Conservation (phyloP, 2,888 invertebrate species). For the Andrena chrysosceles region DNA sequence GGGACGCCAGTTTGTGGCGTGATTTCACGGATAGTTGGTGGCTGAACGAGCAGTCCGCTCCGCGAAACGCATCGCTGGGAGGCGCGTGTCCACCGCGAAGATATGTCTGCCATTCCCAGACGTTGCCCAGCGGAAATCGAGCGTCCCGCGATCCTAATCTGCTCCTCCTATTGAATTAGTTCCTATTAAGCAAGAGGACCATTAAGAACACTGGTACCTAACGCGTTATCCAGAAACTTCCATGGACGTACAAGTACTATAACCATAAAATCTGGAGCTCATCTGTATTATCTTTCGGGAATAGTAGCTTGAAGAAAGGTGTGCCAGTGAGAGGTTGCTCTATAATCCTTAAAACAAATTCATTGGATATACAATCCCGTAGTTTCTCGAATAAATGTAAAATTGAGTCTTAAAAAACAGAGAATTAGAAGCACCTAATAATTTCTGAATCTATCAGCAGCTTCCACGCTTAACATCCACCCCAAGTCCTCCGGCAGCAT, state of each 20-base stretch:
- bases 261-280: too few species aligned
- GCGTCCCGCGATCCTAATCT: background rate
- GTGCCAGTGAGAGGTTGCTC: too few species aligned
- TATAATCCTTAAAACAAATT: background rate
- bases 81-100: slow-evolving; percentile 44
- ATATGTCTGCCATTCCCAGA: slow-evolving; percentile 41
- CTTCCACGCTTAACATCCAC: background rate
- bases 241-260: background rate
- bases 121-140: slow-evolving; percentile 21
- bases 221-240: slow-evolving; percentile 3
- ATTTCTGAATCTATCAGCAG: background rate
- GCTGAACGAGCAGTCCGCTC: background rate
- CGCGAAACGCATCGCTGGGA: slow-evolving; percentile 34
- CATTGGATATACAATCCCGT: background rate
- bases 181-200: slow-evolving; percentile 21
- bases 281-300: too few species aligned
- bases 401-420: too few species aligned
- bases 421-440: background rate
- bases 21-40: slow-evolving; percentile 32
- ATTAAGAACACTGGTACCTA: slow-evolving; percentile 21
- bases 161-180: slow-evolving; percentile 12
- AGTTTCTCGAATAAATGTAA: too few species aligned
- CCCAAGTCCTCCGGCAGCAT: background rate
- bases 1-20: background rate
- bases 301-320: too few species aligned